Evolutionary conservation across 2,888 invertebrate genomes (phyloP).

Genomic region (Augiades crinisus): DNA sequence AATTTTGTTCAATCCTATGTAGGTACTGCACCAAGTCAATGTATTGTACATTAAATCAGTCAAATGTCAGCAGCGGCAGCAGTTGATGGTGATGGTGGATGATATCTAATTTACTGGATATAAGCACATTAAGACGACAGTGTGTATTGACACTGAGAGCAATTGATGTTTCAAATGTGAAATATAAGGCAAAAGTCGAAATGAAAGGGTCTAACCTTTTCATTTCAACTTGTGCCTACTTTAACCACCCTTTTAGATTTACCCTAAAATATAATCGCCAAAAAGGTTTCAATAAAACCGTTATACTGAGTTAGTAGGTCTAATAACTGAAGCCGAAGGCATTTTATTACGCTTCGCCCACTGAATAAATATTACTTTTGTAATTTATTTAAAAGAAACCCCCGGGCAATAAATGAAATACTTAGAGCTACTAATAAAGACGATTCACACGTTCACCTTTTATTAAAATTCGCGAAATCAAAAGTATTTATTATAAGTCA

Average conservation of each 20-base stretch:
- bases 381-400: conserved; percentile 27
- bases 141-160: background rate
- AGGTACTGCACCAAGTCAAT: too few species aligned
- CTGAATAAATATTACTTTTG: conserved; percentile 24
- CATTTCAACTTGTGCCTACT: background rate
- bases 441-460: conserved; percentile 8
- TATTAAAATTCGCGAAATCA: conserved; percentile 7
- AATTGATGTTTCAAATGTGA: conserved; percentile 14
- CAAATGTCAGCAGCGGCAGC: too few species aligned
- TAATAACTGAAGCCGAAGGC: conserved; percentile 15
- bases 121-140: background rate
- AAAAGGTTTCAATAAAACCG: conserved; percentile 22
- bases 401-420: conserved; percentile 20
- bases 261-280: conserved; percentile 12
- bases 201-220: conserved; percentile 7
- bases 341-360: conserved; percentile 21
- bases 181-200: conserved; percentile 5
- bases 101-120: too few species aligned
- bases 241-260: conserved; percentile 15
- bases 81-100: too few species aligned
- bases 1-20: too few species aligned
- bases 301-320: conserved; percentile 17
- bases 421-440: conserved; percentile 24
- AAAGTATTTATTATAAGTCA: background rate
- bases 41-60: too few species aligned